Evolutionary conservation across 2,888 invertebrate species (phyloP), one percentile per base, ranked within the genome.

Genomic region (Chirona hameri): DNA sequence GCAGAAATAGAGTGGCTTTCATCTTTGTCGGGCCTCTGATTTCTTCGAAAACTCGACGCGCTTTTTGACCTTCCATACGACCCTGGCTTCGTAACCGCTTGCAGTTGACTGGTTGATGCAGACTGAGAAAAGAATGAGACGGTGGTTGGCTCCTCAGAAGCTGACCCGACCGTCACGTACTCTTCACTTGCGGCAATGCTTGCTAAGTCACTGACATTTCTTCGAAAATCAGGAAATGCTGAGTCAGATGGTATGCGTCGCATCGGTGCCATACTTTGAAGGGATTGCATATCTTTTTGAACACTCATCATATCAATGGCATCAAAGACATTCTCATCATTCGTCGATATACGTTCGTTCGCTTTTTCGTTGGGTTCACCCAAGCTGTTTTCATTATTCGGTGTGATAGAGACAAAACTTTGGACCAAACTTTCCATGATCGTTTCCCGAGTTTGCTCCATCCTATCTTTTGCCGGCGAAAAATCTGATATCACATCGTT

Each of bases 401-500:
- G 27, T 0, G 46, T 46, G 5, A 76, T 4, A 10, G 76, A 46
- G 0, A 76, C 76, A 46, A 76, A 76, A 76, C 76, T 76, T 46
- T 76, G 76, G 2, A 21, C 46, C 24, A 76, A 46, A 39, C 76
- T 76, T 46, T 76, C 76, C 76, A 76, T 76, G 10, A 76, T 76
- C 12, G 46, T 76, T 21, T 76, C 76, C 18, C 76, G 18, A 12
- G 76, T 76, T 27, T 76, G 39, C 10, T 39, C 46, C 21, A 76
- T 24, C 10, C 46, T 18, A 39, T 76, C 76, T 21, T 39, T 46
- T 2, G 46, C 24, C 15, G 21, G 39, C 9, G 24, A 46, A 12
- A 76, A 76, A 21, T 76, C 76, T 7, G 46, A 76, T 5, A 76
- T 0, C 24, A 18, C 27, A 27, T 76, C 76, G 24, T 76, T 21